Conservation (phyloP, 2,113 vertebrate genomes). For the Coracopsis vasa region DNA sequence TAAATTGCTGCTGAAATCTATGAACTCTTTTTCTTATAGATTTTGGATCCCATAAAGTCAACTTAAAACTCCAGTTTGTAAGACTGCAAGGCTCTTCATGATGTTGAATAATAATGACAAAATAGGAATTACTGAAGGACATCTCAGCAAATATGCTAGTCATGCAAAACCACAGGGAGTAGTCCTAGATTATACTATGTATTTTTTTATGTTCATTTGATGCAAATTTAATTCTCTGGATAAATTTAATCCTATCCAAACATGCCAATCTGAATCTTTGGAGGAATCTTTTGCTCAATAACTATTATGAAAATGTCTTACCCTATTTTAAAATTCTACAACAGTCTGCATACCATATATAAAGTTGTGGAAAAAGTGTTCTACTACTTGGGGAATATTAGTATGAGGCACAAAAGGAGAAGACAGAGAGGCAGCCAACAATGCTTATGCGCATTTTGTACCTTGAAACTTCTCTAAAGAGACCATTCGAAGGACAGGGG, state of each 20-base stretch:
- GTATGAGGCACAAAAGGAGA: not conserved
- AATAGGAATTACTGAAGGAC: conserved; percentile 42
- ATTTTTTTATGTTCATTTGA: conserved; percentile 29
- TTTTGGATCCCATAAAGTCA: not conserved
- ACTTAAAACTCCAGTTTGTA: not conserved
- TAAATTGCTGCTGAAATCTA: not conserved
- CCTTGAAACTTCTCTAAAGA: not conserved
- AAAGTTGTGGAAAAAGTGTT: not conserved
- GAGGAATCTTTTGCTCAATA: conserved; percentile 18
- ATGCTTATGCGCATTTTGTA: not conserved
- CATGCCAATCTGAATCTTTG: conserved; percentile 30
- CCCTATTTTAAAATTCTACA: conserved; percentile 37
- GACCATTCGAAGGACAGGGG: not conserved
- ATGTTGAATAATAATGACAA: conserved; percentile 6
- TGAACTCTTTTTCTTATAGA: not conserved
- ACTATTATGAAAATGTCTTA: conserved; percentile 11
- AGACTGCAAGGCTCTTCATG: not conserved
- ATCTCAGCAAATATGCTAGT: conserved; percentile 15
- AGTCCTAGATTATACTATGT: not conserved
- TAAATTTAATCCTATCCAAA: conserved; percentile 38
- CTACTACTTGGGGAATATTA: not conserved
- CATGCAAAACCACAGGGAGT: not conserved
- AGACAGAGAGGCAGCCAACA: not conserved
- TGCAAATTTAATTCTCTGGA: conserved; percentile 46
- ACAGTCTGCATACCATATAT: not conserved